Evolutionary conservation across 1,140 invertebrate species (phyloP), one percentile per base, ranked within the genome.

Genomic region (Monomorium pharaonis): DNA sequence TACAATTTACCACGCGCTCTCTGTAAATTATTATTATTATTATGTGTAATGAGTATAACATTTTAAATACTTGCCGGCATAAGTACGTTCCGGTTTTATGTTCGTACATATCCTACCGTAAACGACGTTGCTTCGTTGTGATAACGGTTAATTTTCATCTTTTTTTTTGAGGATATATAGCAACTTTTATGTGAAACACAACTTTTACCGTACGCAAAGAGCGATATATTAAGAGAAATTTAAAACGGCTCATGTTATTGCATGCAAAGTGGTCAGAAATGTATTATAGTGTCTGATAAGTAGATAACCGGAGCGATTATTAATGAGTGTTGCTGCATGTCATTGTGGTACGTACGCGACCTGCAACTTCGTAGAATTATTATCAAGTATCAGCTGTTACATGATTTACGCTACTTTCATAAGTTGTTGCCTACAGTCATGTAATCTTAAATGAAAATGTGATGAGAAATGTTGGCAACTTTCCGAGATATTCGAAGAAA

Each of bases 161-260:
- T 54, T 18, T 42, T 54, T 74, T 44, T 51, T 69, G 12, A 18
- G 9, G 6, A n/a, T 44, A 42, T 37, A 56, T 51, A 56, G 12
- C 9, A 74, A 44, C 33, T 69, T 80, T 81, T 12, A 12, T 2
- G 10, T 16, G 7, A 67, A 54, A 33, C 27, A 47, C n/a, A n/a
- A n/a, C n/a, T n/a, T n/a, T n/a, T n/a, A n/a, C 37, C 58, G 21
- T 18, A 12, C 21, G 33, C 47, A 37, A 42, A 69, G 24, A 5
- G 27, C 37, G 37, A 83, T 83, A 83, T 83, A 44, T 83, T 24
- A 24, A 58, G 14, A n/a, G 18, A 47, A 72, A 51, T 83, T 72
- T 74, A 83, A 83, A 83, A 72, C 9, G 9, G 21, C 14, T 44
- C 51, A 54, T 33, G n/a, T 47, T 72, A 44, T 58, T 72, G 18